phyloP scores from a whole-genome alignment of 2,888 invertebrate species.

The Ernsta delagoae region DNA sequence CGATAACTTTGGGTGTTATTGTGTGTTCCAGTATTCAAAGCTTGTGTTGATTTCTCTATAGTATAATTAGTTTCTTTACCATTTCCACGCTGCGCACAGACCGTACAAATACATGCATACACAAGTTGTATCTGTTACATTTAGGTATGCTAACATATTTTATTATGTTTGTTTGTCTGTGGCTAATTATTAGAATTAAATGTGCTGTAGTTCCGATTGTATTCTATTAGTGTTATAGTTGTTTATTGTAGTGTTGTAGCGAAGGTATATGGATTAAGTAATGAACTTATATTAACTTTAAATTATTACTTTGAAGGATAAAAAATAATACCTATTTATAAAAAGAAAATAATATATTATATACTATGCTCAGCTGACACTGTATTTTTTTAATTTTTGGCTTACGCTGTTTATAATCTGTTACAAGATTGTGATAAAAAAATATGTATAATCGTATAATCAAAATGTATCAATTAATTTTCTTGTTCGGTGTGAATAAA shows the following conservation, averaged over 20 bases:
- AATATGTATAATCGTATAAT: too few relatives aligned
- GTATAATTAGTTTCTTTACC: conserved; percentile 17
- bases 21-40: not conserved
- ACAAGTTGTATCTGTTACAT: conserved; percentile 29
- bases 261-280: not conserved
- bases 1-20: not conserved
- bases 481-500: too few relatives aligned
- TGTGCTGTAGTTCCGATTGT: not conserved
- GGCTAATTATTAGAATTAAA: conserved; percentile 1
- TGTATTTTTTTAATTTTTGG: too few relatives aligned
- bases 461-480: not conserved
- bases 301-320: not conserved
- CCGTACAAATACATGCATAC: conserved; percentile 25
- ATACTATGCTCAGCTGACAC: too few relatives aligned
- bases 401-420: too few relatives aligned
- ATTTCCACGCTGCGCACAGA: conserved; percentile 22
- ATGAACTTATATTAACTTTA: not conserved
- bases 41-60: conserved; percentile 20
- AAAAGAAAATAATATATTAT: too few relatives aligned
- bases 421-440: too few relatives aligned
- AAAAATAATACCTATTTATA: too few relatives aligned
- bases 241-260: not conserved
- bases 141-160: conserved; percentile 29
- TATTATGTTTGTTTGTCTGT: not conserved
- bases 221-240: not conserved